These are phyloP conservation scores for Prinia subflava DNA, from an alignment of 2,113 vertebrate species.

Conservation along the genomic window DNA sequence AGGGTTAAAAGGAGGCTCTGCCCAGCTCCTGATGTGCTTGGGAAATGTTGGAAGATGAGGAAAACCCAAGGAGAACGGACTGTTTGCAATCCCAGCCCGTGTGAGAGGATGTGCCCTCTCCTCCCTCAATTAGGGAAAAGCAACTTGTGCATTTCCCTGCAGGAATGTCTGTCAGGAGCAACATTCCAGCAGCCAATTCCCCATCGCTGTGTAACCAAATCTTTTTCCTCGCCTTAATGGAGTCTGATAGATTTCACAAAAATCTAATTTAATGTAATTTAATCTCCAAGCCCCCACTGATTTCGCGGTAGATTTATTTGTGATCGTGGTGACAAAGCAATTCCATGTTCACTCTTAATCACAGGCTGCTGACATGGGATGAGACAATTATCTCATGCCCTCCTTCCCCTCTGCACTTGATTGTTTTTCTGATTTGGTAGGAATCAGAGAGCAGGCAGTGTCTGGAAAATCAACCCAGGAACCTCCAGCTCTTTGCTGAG, in stretches of 20 bases:
- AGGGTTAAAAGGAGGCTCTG: neutral
- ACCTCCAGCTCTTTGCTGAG: neutral
- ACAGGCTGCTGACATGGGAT: neutral
- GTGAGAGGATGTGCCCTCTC: neutral
- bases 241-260: constrained; percentile 13
- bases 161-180: neutral
- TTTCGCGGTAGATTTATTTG: constrained; percentile 27
- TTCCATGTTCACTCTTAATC: neutral
- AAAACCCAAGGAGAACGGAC: neutral
- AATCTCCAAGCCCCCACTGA: constrained; percentile 11
- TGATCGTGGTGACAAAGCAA: neutral
- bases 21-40: neutral
- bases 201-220: neutral
- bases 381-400: neutral
- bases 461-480: neutral
- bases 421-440: neutral
- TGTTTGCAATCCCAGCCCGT: neutral
- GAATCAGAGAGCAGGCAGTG: neutral
- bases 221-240: neutral
- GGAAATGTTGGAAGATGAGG: neutral
- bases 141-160: neutral
- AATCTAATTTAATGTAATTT: constrained; percentile 38
- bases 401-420: neutral
- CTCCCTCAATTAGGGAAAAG: neutral
- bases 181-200: neutral